These are phyloP conservation scores for Diabrotica undecimpunctata DNA, from an alignment of 1,140 invertebrate genomes.

Conservation along the genomic window DNA sequence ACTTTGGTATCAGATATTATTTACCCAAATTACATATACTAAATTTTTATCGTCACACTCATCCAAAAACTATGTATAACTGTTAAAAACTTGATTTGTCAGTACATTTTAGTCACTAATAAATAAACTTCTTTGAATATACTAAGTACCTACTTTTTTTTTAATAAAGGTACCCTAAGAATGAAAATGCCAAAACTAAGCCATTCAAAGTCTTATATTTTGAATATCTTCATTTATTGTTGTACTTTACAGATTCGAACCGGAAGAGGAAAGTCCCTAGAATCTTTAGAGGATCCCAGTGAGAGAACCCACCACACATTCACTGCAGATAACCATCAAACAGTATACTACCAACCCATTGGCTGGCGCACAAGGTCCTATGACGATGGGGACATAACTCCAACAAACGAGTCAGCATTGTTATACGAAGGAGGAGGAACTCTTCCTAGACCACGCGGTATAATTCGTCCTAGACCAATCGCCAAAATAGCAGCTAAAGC, in stretches of 20 bases:
- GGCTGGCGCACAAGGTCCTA: conserved; percentile 75
- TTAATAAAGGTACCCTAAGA: too few species aligned
- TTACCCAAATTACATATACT: too few species aligned
- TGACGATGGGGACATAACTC: conserved; percentile 85
- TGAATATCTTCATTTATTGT: neutral
- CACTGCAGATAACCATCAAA: conserved; percentile 53
- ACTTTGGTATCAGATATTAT: too few species aligned
- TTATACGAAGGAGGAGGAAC: conserved; percentile 72
- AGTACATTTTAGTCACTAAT: too few species aligned
- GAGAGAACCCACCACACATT: conserved; percentile 63
- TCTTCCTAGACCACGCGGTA: conserved; percentile 74
- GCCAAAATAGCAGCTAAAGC: conserved; percentile 73
- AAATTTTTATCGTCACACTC: too few species aligned
- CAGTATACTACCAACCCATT: conserved; percentile 50
- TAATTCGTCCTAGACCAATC: conserved; percentile 78
- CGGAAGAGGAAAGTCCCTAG: conserved; percentile 76
- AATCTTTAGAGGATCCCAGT: conserved; percentile 70
- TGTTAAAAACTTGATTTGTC: too few species aligned
- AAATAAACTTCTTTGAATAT: too few species aligned
- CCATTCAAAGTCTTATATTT: neutral
- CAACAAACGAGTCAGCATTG: conserved; percentile 71
- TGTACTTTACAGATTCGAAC: conserved; percentile 60
- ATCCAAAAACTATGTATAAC: too few species aligned
- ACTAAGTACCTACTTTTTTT: too few species aligned
- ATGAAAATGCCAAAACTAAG: too few species aligned